Evolutionary conservation across 2,797 vertebrate genomes (phyloP).

Genomic region (Xiphophorus birchmanni): DNA sequence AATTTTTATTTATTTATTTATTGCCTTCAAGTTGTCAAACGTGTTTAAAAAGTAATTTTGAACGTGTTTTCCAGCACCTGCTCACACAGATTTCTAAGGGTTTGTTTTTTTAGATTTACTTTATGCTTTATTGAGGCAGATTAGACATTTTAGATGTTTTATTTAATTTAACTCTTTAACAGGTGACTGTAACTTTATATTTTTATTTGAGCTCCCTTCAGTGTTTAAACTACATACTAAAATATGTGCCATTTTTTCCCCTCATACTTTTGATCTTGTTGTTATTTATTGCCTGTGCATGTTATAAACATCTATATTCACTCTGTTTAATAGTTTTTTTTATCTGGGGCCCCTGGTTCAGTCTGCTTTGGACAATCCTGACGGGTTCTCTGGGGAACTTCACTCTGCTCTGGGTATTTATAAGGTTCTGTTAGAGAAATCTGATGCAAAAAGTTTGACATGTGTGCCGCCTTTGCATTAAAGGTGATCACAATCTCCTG

Average conservation of each 20-base stretch:
- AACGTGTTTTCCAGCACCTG: not conserved
- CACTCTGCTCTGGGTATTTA: conserved; percentile 69
- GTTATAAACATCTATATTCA: conserved; percentile 22
- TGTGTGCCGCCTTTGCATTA: conserved; percentile 31
- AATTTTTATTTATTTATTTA: not conserved
- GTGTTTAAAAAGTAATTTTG: not conserved
- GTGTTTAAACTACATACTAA: conserved; percentile 51
- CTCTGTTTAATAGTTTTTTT: conserved; percentile 40
- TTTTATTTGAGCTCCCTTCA: not conserved
- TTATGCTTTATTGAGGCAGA: not conserved
- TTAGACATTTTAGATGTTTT: conserved; percentile 5
- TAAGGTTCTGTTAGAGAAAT: conserved; percentile 11
- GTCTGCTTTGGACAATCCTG: conserved; percentile 62
- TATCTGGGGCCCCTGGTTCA: conserved; percentile 52
- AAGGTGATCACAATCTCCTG: conserved; percentile 16
- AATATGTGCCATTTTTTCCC: not conserved
- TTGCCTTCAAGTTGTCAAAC: not conserved
- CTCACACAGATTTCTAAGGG: not conserved
- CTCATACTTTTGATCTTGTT: conserved; percentile 9
- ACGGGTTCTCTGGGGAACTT: conserved; percentile 75
- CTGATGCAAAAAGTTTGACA: conserved; percentile 9
- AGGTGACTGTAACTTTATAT: conserved; percentile 6
- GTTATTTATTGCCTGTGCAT: conserved; percentile 9
- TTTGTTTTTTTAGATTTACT: not conserved
- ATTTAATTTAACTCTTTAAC: conserved; percentile 21